Base-by-base conservation (phyloP, 2,797 vertebrate genomes). In the Pelodytes ibericus region DNA sequence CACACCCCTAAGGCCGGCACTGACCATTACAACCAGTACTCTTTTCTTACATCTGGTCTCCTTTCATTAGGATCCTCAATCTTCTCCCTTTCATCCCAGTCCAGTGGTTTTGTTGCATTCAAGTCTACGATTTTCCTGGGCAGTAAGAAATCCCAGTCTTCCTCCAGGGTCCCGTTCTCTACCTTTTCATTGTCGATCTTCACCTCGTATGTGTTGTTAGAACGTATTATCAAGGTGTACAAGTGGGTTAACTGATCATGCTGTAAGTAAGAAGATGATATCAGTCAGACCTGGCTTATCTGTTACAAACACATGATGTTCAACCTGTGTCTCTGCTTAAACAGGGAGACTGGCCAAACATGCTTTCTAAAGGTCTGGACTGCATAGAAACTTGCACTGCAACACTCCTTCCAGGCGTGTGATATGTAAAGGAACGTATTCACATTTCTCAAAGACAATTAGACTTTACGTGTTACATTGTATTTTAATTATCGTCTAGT, bases 181-280 rank as follows among this genome's bases (percentile, higher is more conserved):
- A 94, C 93, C 79, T 93, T 92, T 80, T 95, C 90, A 71, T 95
- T 95, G 86, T 95, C 91, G 3, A 95, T 95, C 87, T 95, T 96
- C 47, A 96, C 92, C 79, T 93, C 92, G 9, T 95, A 95, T 2
- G 93, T 95, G 87, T 93, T 94, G 85, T 94, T 94, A 1, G 93
- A 88, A 80, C 85, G 87, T 84, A 96, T 86, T 0, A 96, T 84
- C 78, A 96, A 85, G 3, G 94, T 95, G 82, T 95, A 95, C 75
- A 95, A 86, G 82, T 95, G 92, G 67, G 81, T 91, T 84, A 92
- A 92, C 81, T 95, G 94, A 77, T 95, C 94, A 76, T 95, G 93
- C 94, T 96, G 82, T n/a, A 72, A 59, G 57, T 67, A 71, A 41
- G 33, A 27, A 24, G 64, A 20, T 22, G 20, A 22, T 53, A 16